Evolutionary conservation across 2,888 invertebrate genomes (phyloP).

Genomic region (Asteroscopus sphinx): DNA sequence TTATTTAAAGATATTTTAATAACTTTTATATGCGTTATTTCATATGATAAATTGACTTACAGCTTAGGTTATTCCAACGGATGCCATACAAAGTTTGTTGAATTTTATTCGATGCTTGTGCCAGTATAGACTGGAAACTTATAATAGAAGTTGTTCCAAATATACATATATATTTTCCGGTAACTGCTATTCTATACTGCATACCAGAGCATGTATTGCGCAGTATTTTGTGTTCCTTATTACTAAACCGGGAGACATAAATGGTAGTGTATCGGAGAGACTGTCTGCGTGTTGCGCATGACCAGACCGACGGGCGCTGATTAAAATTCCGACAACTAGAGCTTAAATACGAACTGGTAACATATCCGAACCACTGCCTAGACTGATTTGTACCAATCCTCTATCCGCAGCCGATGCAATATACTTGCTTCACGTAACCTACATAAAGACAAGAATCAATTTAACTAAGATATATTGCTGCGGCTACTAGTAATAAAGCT

Average conservation of each 20-base stretch:
- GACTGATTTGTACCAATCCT: slow-evolving; percentile 37
- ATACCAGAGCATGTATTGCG: slow-evolving; percentile 51
- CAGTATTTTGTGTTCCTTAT: slow-evolving; percentile 66
- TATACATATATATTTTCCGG: slow-evolving; percentile 41
- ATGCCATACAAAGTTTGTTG: slow-evolving; percentile 27
- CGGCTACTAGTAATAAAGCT: slow-evolving; percentile 24
- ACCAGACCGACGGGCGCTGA: slow-evolving; percentile 57
- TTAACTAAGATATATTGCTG: slow-evolving; percentile 29
- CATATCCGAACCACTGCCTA: slow-evolving; percentile 26
- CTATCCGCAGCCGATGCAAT: slow-evolving; percentile 33
- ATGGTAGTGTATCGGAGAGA: slow-evolving; percentile 64
- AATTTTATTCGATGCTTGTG: slow-evolving; percentile 20
- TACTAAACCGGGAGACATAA: slow-evolving; percentile 71
- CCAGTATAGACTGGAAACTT: slow-evolving; percentile 9
- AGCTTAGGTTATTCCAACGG: too few species aligned
- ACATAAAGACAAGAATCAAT: slow-evolving; percentile 34
- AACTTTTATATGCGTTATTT: too few species aligned
- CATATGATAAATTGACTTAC: too few species aligned
- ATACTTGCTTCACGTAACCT: slow-evolving; percentile 40
- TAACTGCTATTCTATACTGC: too few species aligned
- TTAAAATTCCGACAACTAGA: slow-evolving; percentile 67
- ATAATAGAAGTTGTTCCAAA: slow-evolving; percentile 17
- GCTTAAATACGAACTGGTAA: slow-evolving; percentile 38
- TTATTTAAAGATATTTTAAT: too few species aligned
- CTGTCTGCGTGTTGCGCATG: slow-evolving; percentile 42